Evolutionary conservation across 2,113 vertebrate genomes (phyloP), one percentile per base, ranked within the genome.

Genomic region (Corvus hawaiiensis): DNA sequence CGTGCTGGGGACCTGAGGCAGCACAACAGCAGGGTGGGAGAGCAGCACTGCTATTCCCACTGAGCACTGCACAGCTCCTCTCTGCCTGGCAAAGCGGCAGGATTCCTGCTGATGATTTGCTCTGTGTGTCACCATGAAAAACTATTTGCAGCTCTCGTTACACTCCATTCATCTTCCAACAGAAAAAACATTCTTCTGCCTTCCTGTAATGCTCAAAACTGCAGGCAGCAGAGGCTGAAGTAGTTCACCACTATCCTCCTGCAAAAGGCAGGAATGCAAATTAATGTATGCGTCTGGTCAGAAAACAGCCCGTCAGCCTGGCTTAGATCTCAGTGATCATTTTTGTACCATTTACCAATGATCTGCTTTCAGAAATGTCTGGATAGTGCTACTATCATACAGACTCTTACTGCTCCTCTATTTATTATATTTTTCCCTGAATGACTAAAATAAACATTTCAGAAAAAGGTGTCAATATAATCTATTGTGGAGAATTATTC

Each of bases 281-380:
- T 58, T 22, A 49, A 54, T 1, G 3, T 6, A 30, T 0, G 2
- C 0, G 0, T 27, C 49, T 64, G 61, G 48, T 72, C 54, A 73
- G 75, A 76, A 88, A 68, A 30, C 52, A 95, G 39, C 28, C 41
- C 0, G 0, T n/a, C 37, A 71, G 51, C 30, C 28, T 71, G 63
- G 26, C 37, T 87, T 33, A 51, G 23, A 51, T 16, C 49, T 90
- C 39, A 41, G n/a, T 1, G 32, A 33, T 24, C 0, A 2, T 35
- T 73, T 95, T 75, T 32, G 22, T 64, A 49, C 16, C 22, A 15
- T 76, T 79, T 71, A 30, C 20, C 0, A 0, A 23, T 19, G 32
- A 64, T 63, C 19, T 49, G 19, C 44, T 75, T 44, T 73, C 33
- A 76, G 49, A 82, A 72, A n/a, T 61, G 6, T n/a, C 54, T 68